Evolutionary conservation across 2,113 vertebrate species (phyloP), one percentile per base, ranked within the genome.

Genomic region (Eublepharis macularius): DNA sequence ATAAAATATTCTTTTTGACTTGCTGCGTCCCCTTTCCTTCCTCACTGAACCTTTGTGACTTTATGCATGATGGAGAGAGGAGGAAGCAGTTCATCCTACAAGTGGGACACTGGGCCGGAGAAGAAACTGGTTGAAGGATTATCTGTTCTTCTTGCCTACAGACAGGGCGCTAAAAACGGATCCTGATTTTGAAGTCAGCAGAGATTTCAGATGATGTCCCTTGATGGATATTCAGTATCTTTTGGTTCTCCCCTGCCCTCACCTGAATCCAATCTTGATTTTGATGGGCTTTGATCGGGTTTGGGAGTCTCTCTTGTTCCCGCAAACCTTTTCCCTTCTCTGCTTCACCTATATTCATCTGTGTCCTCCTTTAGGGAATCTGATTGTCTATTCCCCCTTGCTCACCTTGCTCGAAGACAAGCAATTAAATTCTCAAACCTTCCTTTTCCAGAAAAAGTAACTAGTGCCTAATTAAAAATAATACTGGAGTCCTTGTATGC

Each of bases 401-500:
- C 16, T 6, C 16, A 19, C 29, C n/a, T n/a, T 45, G 29, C 39
- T 41, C 51, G 17, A 69, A 68, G 34, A 68, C 19, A 8, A 6
- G 36, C 24, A 17, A 26, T 66, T 17, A 17, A 4, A 69, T 39
- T 32, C 45, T 66, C 29, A 45, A 49, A 66, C 21, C 19, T 16
- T 47, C 47, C 32, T 76, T 11, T 47, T 6, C 11, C 9, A 12
- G n/a, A 45, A 43, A 51, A 51, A 26, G 72, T 0, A 54, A 1
- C 16, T 39, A 29, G 0, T 2, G 11, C 63, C 83, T 19, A 1
- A 72, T 63, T 70, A 19, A 54, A n/a, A 68, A 74, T 4, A 54
- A 11, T 3, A 0, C 36, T 1, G 73, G 0, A 54, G 2, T 0
- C 49, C 24, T 45, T 70, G 43, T 0, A 8, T 4, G 0, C 4